Percentiles rank a stretch among this genome's conserved stretches.
phyloP scores from a whole-genome alignment of 2,113 vertebrate species.

The Corythaixoides concolor region DNA sequence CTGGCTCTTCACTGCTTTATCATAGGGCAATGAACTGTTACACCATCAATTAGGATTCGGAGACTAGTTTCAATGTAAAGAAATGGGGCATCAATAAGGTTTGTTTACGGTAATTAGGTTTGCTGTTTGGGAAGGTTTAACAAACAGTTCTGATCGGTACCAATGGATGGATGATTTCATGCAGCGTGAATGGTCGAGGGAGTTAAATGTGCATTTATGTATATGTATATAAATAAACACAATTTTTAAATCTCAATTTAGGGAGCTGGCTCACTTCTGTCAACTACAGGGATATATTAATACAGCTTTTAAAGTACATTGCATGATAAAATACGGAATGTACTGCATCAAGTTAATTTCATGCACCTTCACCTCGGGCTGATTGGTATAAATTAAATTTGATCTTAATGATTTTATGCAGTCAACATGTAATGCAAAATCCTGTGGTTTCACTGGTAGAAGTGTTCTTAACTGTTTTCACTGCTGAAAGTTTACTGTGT shows the following conservation, averaged over 20 bases:
- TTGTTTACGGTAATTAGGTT: neutral
- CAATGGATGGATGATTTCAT: neutral
- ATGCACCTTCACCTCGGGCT: neutral
- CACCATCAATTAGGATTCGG: neutral
- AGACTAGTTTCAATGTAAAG: neutral
- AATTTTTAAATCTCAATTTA: neutral
- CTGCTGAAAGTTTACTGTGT: neutral
- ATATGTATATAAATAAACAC: neutral
- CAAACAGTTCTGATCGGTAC: neutral
- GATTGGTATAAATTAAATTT: constrained; percentile 16
- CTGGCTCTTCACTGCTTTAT: neutral
- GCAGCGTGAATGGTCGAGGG: neutral
- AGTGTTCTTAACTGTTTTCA: neutral
- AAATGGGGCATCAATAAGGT: neutral
- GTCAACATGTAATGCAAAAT: neutral
- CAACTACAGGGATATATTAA: neutral
- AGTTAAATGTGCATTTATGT: neutral
- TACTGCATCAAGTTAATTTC: neutral
- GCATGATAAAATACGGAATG: neutral
- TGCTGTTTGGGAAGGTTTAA: neutral
- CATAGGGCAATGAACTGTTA: neutral
- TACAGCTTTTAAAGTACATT: neutral
- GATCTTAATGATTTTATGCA: neutral
- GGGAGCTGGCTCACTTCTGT: neutral
- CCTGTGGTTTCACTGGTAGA: neutral